Evolutionary conservation across 2,888 invertebrate species (phyloP).

Genomic region (Anaspis maculata): DNA sequence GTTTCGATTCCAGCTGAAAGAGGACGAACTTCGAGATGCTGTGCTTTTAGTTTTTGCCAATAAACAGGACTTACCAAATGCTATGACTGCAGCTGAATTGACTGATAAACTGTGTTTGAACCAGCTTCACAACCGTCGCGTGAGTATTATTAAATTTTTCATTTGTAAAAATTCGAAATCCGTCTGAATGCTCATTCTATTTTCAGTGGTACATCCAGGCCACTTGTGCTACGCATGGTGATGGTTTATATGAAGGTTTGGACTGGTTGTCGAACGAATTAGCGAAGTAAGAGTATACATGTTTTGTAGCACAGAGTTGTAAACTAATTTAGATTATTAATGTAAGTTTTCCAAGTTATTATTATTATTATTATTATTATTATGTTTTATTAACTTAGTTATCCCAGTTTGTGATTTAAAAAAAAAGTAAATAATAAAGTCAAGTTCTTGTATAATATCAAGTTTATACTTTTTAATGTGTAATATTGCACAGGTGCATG

Average conservation of each 20-base stretch:
- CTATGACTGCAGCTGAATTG: slow-evolving; percentile 85
- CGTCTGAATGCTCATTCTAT: background rate
- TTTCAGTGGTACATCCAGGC: slow-evolving; percentile 23
- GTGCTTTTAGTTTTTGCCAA: slow-evolving; percentile 89
- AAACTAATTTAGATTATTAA: slow-evolving; percentile 9
- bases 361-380: no score
- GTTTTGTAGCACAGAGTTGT: slow-evolving; percentile 4
- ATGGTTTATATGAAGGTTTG: slow-evolving; percentile 22
- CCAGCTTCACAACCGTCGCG: slow-evolving; percentile 60
- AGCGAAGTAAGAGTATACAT: slow-evolving; percentile 15
- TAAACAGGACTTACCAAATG: slow-evolving; percentile 90
- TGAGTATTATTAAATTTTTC: slow-evolving; percentile 5
- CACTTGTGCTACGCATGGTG: slow-evolving; percentile 20
- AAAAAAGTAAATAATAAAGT: slow-evolving; percentile 14
- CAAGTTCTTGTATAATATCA: no score
- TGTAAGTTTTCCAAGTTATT: no score
- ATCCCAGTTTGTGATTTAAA: slow-evolving; percentile 16
- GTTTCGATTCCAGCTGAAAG: slow-evolving; percentile 49
- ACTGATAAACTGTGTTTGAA: slow-evolving; percentile 84
- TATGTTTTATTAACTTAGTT: slow-evolving; percentile 13
- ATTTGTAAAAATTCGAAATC: background rate
- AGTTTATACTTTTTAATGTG: no score
- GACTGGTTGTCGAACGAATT: slow-evolving; percentile 23
- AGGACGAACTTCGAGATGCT: slow-evolving; percentile 87
- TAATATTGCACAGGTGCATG: no score